Evolutionary conservation across 2,113 vertebrate genomes (phyloP), one percentile per base, ranked within the genome.

Genomic region (Miniopterus natalensis): DNA sequence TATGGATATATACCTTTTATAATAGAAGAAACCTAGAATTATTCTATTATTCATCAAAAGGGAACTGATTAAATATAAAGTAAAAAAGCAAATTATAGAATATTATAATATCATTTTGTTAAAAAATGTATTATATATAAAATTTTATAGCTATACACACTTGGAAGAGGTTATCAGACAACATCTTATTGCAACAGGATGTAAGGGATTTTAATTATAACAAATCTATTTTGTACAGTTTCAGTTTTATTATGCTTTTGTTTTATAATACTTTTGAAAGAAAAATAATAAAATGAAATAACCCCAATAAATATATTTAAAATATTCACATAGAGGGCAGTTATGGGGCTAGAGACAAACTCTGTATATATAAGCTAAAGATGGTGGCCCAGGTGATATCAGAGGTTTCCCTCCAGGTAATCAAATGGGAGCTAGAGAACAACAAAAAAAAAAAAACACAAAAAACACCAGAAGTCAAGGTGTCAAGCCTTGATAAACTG

Each of bases 341-440:
- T 8, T 15, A 55, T 47, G 8, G 14, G 3, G 7, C 12, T 92
- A 53, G 31, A 23, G 3, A 27, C 11, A 5, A 86, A 1, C 4
- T 18, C 3, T 68, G 12, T 61, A 0, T 29, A 40, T 90, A 2
- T 8, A 83, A 14, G 40, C 17, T 87, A 40, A 77, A 55, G 13
- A 59, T 20, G 3, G 13, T 29, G 0, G 51, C 20, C 13, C n/a
- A 20, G 8, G 3, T 23, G 6, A 88, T 88, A 25, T 77, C n/a
- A 86, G 40, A 92, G 15, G 23, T 84, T 15, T 51, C 17, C 23
- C 57, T 6, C 25, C 40, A 68, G 31, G 47, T 79, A 27, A 88
- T 70, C 31, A 57, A 8, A 83, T 55, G 96, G 66, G n/a, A 90
- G 21, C 40, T 21, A 73, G 15, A 94, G 49, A 63, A 95, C 14